These are phyloP conservation scores for Aegithalos caudatus DNA, from an alignment of 2,113 vertebrate genomes.

Conservation along the genomic window DNA sequence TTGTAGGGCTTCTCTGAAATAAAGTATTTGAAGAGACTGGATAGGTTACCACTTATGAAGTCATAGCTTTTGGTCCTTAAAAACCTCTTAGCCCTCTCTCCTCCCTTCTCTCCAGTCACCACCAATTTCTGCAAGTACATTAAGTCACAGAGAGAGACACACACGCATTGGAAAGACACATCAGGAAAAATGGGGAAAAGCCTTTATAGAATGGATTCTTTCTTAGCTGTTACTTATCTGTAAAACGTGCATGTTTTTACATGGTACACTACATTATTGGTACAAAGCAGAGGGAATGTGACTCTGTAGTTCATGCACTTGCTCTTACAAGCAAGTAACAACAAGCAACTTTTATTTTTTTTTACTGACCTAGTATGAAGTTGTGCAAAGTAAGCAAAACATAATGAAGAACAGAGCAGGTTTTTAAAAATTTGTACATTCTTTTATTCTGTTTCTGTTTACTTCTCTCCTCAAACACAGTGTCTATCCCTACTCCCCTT, in stretches of 20 bases:
- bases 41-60: background rate
- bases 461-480: background rate
- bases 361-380: background rate
- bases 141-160: background rate
- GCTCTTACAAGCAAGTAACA: background rate
- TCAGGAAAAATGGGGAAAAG: background rate
- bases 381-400: background rate
- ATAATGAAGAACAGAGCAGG: background rate
- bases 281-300: background rate
- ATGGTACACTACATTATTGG: background rate
- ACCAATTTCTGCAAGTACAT: background rate
- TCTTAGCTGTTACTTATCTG: background rate
- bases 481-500: background rate
- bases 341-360: background rate
- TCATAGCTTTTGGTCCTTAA: background rate
- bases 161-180: background rate
- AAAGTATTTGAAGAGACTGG: background rate
- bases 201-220: background rate
- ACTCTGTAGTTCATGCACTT: background rate
- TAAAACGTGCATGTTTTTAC: background rate
- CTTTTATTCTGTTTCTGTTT: background rate
- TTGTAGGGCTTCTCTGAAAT: background rate
- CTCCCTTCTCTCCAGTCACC: background rate
- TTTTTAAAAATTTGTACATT: background rate
- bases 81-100: background rate